phyloP scores from a whole-genome alignment of 2,888 invertebrate genomes.

The Eledona agricola region DNA sequence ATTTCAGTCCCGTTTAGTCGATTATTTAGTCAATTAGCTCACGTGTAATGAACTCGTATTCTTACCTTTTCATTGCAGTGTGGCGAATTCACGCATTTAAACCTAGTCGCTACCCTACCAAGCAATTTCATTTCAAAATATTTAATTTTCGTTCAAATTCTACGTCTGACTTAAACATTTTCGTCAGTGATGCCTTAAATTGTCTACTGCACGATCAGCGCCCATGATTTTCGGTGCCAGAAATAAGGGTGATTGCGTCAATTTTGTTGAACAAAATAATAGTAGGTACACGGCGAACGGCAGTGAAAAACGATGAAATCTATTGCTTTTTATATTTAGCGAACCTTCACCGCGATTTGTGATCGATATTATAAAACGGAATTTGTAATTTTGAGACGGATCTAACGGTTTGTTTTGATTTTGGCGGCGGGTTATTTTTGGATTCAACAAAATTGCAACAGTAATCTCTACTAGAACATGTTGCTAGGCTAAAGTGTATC shows the following conservation, averaged over 20 bases:
- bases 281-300: background rate
- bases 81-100: too few species aligned
- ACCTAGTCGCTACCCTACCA: too few species aligned
- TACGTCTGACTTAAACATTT: background rate
- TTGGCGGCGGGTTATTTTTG: conserved; percentile 3
- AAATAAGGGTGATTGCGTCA: conserved; percentile 1
- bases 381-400: conserved; percentile 21
- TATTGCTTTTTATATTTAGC: conserved; percentile 11
- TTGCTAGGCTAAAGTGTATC: too few species aligned
- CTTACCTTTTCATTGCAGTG: too few species aligned
- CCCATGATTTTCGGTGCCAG: conserved; percentile 12
- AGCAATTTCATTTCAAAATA: too few species aligned
- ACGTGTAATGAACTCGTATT: too few species aligned
- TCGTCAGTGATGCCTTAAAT: conserved; percentile 1
- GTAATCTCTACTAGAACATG: too few species aligned
- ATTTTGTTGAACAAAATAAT: conserved; percentile 21
- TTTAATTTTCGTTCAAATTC: too few species aligned
- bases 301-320: conserved; percentile 6
- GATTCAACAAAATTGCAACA: conserved; percentile 27
- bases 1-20: too few species aligned
- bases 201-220: conserved; percentile 23
- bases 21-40: too few species aligned
- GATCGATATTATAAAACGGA: conserved; percentile 22
- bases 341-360: conserved; percentile 13
- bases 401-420: conserved; percentile 1